Conservation (phyloP, 2,113 vertebrate species). For the Vulpes lagopus region DNA sequence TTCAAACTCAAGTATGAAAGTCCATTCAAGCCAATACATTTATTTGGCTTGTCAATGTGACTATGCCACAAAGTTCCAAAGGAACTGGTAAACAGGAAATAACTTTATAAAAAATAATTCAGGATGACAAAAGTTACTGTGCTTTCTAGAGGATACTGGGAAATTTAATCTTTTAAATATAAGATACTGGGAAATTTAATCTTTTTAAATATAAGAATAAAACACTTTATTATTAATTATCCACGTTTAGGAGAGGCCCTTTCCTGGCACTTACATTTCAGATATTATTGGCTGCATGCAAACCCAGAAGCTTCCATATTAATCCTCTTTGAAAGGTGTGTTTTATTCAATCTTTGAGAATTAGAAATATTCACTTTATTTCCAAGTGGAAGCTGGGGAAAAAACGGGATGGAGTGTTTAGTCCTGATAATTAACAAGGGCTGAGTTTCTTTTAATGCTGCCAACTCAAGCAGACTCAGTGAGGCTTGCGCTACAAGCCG, state of each 20-base stretch:
- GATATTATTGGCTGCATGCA: not conserved
- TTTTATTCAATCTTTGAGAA: conserved; percentile 28
- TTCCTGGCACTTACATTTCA: not conserved
- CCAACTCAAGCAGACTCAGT: conserved; percentile 54
- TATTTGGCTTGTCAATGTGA: conserved; percentile 25
- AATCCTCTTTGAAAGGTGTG: not conserved
- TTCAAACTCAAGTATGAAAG: not conserved
- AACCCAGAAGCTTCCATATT: not conserved
- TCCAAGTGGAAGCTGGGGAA: conserved; percentile 64
- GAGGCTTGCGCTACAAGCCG: not conserved
- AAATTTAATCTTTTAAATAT: conserved; percentile 28
- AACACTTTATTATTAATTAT: not conserved
- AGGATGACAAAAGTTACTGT: not conserved
- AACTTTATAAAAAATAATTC: conserved; percentile 38
- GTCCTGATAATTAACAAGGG: conserved; percentile 3
- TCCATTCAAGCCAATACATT: not conserved
- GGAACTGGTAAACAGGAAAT: conserved; percentile 37
- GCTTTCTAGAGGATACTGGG: not conserved
- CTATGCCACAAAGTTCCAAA: not conserved
- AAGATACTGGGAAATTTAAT: conserved; percentile 31
- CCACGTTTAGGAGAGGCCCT: not conserved
- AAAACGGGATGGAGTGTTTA: conserved; percentile 7
- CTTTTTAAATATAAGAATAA: conserved; percentile 14
- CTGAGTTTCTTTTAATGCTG: conserved; percentile 50
- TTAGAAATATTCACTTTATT: conserved; percentile 57